A percentile compares a stretch with the other conserved stretches of the same genome.
These are phyloP conservation scores for Hyles euphorbiae DNA, from an alignment of 1,140 invertebrate species.

Conservation along the genomic window DNA sequence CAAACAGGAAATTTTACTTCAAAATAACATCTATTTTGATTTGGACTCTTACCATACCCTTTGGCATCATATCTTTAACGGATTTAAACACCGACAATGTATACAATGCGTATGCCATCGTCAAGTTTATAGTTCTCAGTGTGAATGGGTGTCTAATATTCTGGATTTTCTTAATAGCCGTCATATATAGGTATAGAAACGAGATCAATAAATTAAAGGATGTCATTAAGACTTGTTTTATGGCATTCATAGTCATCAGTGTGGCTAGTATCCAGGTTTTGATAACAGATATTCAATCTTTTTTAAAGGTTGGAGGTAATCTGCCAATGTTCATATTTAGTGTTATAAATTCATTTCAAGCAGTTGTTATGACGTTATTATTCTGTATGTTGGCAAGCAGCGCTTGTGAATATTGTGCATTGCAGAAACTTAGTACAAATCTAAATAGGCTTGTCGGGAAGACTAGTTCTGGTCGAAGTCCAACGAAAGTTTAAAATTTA, in stretches of 20 bases:
- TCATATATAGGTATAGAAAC: conserved; percentile 17
- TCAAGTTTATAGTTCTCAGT: conserved; percentile 32
- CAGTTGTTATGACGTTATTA: conserved; percentile 11
- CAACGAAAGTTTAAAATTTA: no score
- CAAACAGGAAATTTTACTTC: no score
- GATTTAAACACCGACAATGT: not conserved
- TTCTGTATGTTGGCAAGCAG: conserved; percentile 2
- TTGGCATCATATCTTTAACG: no score
- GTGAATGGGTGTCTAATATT: conserved; percentile 36
- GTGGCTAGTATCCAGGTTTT: conserved; percentile 42
- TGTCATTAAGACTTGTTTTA: conserved; percentile 32
- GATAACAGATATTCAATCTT: conserved; percentile 34
- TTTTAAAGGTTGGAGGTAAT: conserved; percentile 18
- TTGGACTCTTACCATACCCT: no score
- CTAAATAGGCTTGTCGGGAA: no score
- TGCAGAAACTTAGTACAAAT: no score
- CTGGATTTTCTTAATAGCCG: conserved; percentile 32
- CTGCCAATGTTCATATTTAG: conserved; percentile 25
- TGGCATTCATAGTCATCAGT: conserved; percentile 37
- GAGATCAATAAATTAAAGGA: conserved; percentile 22
- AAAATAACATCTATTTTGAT: no score
- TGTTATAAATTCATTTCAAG: conserved; percentile 44
- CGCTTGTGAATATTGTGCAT: not conserved
- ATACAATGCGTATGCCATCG: conserved; percentile 27
- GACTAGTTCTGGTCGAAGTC: no score